These are phyloP conservation scores for Gonocerus acuteangulatus DNA, from an alignment of 2,888 invertebrate species.

Conservation along the genomic window DNA sequence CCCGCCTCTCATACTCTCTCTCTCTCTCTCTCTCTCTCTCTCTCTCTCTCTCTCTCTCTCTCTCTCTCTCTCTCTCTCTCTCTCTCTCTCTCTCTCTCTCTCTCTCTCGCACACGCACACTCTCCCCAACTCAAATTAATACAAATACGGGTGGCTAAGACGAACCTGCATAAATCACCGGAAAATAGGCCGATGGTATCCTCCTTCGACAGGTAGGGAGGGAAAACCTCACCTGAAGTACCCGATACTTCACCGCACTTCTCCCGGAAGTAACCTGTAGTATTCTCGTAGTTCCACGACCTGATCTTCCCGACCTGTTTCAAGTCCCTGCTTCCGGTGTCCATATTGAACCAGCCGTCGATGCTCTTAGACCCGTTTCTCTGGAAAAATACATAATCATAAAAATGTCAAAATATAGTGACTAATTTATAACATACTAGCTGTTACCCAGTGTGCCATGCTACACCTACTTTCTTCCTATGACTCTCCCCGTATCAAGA, in stretches of 20 bases:
- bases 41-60: no score
- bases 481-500: no score
- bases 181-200: slow-evolving; percentile 45
- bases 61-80: no score
- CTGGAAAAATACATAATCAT: slow-evolving; percentile 44
- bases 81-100: no score
- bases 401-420: not conserved
- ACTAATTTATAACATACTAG: not conserved
- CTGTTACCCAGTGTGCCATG: no score
- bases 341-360: slow-evolving; percentile 70
- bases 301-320: slow-evolving; percentile 59
- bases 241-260: slow-evolving; percentile 58
- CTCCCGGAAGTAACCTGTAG: slow-evolving; percentile 49
- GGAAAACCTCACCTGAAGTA: slow-evolving; percentile 73
- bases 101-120: no score
- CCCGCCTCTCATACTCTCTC: no score
- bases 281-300: slow-evolving; percentile 61
- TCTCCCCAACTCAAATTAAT: no score
- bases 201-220: slow-evolving; percentile 54
- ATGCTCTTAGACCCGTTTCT: slow-evolving; percentile 65
- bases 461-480: no score
- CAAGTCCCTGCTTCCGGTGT: slow-evolving; percentile 58
- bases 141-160: no score
- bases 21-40: no score
- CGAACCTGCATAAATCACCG: slow-evolving; percentile 38